Conservation (phyloP, 2,797 vertebrate genomes). For the Knipowitschia caucasica region DNA sequence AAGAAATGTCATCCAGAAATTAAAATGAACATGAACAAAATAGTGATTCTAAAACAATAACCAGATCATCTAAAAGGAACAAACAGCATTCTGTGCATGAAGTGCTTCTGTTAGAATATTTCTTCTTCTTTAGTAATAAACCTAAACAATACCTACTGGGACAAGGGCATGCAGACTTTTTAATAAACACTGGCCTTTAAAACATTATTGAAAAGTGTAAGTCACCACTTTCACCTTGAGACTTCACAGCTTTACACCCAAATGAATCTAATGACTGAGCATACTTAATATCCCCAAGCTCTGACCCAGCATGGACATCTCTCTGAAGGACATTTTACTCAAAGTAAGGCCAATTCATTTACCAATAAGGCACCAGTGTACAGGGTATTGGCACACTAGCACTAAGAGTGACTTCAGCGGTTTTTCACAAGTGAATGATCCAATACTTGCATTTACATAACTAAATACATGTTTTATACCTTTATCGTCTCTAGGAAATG, state of each 20-base stretch:
- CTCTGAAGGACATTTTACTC: conserved; percentile 27
- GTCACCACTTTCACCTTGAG: conserved; percentile 35
- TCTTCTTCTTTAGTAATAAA: conserved; percentile 6
- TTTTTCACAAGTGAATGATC: too few relatives aligned
- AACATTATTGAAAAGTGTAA: conserved; percentile 36
- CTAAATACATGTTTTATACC: too few relatives aligned
- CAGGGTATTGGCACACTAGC: conserved; percentile 22
- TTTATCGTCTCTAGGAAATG: too few relatives aligned
- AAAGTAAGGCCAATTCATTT: conserved; percentile 15
- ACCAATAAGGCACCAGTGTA: conserved; percentile 27
- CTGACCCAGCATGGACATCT: conserved; percentile 14
- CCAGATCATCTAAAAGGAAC: neutral
- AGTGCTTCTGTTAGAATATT: neutral
- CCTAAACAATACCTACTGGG: conserved; percentile 23
- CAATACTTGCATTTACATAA: too few relatives aligned
- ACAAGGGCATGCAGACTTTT: conserved; percentile 24
- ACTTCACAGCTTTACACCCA: conserved; percentile 13
- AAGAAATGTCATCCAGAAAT: too few relatives aligned
- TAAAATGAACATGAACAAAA: too few relatives aligned
- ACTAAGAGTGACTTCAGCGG: conserved; percentile 44
- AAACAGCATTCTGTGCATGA: neutral
- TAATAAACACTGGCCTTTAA: conserved; percentile 16
- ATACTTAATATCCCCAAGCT: conserved; percentile 20
- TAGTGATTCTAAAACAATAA: too few relatives aligned
- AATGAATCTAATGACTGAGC: conserved; percentile 19